phyloP scores from a whole-genome alignment of 2,888 invertebrate genomes.

The Aphidoletes aphidimyza region DNA sequence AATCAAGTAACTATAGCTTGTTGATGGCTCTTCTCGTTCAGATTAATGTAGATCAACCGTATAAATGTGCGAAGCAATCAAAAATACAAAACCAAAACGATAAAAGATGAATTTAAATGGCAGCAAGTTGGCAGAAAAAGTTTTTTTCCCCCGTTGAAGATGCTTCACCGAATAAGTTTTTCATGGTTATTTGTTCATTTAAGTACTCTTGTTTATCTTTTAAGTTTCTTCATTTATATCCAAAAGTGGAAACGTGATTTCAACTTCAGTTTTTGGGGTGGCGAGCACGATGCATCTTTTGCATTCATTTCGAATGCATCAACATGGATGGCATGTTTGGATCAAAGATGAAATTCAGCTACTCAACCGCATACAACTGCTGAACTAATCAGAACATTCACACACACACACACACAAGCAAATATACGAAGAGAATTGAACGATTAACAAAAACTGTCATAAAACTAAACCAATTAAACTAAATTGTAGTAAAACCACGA shows the following conservation, averaged over 20 bases:
- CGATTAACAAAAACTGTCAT: slow-evolving; percentile 22
- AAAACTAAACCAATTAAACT: slow-evolving; percentile 31
- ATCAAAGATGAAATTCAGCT: no score
- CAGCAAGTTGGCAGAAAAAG: background rate
- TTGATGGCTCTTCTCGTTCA: background rate
- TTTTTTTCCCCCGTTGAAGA: background rate
- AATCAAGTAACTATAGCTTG: background rate
- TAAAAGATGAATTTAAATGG: slow-evolving; percentile 31
- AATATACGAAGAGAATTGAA: no score
- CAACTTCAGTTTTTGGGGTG: background rate
- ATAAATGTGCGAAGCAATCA: background rate
- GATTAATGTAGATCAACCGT: slow-evolving; percentile 20
- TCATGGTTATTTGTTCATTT: slow-evolving; percentile 32
- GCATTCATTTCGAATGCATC: no score
- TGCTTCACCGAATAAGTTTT: background rate
- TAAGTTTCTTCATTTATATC: slow-evolving; percentile 49
- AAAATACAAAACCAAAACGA: background rate
- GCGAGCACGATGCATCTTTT: background rate
- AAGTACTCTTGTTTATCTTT: slow-evolving; percentile 49
- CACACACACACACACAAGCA: no score
- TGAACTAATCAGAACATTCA: no score
- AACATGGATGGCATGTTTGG: no score
- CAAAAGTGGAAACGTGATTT: background rate
- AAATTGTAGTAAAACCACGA: background rate
- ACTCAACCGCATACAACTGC: no score